Conservation (phyloP, 2,113 vertebrate genomes). For the Hipposideros armiger region DNA sequence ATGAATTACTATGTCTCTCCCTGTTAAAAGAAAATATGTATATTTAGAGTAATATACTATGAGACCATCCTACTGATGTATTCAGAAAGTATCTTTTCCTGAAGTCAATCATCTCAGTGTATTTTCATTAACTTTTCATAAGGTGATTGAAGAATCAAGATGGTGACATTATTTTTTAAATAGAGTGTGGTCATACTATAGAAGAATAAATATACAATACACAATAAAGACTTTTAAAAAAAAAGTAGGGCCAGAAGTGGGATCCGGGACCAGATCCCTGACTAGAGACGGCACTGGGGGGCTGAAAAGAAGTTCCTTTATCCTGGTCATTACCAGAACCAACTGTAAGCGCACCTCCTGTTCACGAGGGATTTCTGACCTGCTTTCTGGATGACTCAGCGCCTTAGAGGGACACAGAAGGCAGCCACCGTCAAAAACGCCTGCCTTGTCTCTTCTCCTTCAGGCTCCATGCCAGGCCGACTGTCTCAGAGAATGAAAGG, state of each 20-base stretch:
- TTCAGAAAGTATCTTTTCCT: background rate
- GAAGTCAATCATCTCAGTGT: background rate
- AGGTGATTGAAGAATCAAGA: conserved; percentile 18
- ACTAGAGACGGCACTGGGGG: background rate
- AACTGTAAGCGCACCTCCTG: background rate
- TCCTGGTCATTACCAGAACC: background rate
- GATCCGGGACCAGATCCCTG: background rate
- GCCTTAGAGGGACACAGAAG: background rate
- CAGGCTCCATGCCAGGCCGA: background rate
- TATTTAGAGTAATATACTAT: conserved; percentile 1
- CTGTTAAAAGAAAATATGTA: conserved; percentile 20
- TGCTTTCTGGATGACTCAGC: background rate
- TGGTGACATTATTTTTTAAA: background rate
- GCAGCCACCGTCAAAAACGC: background rate
- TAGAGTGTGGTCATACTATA: background rate
- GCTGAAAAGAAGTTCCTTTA: background rate
- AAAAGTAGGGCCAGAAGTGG: background rate
- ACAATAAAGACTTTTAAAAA: background rate
- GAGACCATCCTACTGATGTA: background rate
- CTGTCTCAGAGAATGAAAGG: background rate
- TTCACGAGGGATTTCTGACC: background rate
- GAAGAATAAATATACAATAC: background rate
- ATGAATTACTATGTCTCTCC: background rate
- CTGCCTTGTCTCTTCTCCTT: background rate
- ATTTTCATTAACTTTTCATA: conserved; percentile 38